Evolutionary conservation across 2,113 vertebrate genomes (phyloP).

Genomic region (Myotis brandtii): DNA sequence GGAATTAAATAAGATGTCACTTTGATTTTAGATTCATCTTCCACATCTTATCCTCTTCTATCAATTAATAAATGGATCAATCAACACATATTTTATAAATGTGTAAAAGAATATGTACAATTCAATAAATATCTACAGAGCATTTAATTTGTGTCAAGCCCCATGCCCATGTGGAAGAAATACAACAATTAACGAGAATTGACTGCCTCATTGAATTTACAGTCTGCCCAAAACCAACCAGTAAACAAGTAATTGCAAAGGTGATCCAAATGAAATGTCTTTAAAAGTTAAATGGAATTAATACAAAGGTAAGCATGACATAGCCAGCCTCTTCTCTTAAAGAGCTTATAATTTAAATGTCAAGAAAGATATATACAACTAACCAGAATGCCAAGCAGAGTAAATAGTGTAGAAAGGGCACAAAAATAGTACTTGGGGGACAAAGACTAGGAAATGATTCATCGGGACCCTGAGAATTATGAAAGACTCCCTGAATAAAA

Average conservation of each 20-base stretch:
- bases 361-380: not conserved
- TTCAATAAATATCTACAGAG: not conserved
- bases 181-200: not conserved
- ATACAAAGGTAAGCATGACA: not conserved
- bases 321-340: not conserved
- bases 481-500: not conserved
- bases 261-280: conserved; percentile 3
- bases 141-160: not conserved
- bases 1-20: not conserved
- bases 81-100: conserved; percentile 22
- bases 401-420: not conserved
- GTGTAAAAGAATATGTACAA: conserved; percentile 22
- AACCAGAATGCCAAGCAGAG: not conserved
- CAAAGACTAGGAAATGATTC: conserved; percentile 7
- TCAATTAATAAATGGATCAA: not conserved
- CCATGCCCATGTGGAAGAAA: not conserved
- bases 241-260: not conserved
- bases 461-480: not conserved
- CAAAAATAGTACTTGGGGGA: not conserved
- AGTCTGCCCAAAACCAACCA: not conserved
- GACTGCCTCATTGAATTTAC: not conserved
- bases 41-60: not conserved
- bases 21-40: conserved; percentile 38
- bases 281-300: conserved; percentile 24
- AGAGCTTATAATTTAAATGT: not conserved